Evolutionary conservation across 2,113 vertebrate genomes (phyloP).

Genomic region (Stomatorhinus ivindoensis): DNA sequence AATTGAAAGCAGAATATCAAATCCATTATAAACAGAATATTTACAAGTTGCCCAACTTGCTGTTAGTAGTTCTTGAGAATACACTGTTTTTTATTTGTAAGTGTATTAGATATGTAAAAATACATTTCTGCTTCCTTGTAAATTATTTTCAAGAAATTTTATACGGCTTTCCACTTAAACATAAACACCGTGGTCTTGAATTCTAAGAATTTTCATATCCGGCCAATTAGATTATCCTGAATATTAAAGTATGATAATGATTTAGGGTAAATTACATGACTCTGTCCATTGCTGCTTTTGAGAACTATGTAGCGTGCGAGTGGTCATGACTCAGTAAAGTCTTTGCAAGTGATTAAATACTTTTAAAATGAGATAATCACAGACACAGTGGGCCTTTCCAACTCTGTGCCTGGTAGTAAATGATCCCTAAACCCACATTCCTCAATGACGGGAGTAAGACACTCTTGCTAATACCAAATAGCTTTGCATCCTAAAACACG

Average conservation of each 20-base stretch:
- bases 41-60: not conserved
- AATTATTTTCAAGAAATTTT: not conserved
- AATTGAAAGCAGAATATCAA: not conserved
- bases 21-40: not conserved
- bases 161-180: not conserved
- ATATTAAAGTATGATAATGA: not conserved
- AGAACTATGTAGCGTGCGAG: not conserved
- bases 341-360: not conserved
- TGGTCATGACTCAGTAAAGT: not conserved
- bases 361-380: not conserved
- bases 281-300: not conserved
- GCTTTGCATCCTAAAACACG: not conserved
- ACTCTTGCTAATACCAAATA: not conserved
- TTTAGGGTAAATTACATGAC: not conserved
- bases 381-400: not conserved
- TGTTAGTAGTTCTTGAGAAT: not conserved
- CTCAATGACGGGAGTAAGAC: not conserved
- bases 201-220: not conserved
- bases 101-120: not conserved
- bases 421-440: not conserved
- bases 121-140: not conserved
- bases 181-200: not conserved
- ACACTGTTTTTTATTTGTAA: not conserved
- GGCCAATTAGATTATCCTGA: not conserved
- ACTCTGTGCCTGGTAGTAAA: not conserved